These are phyloP conservation scores for Neolamprologus falcicula DNA, from an alignment of 2,113 vertebrate species.

Conservation along the genomic window DNA sequence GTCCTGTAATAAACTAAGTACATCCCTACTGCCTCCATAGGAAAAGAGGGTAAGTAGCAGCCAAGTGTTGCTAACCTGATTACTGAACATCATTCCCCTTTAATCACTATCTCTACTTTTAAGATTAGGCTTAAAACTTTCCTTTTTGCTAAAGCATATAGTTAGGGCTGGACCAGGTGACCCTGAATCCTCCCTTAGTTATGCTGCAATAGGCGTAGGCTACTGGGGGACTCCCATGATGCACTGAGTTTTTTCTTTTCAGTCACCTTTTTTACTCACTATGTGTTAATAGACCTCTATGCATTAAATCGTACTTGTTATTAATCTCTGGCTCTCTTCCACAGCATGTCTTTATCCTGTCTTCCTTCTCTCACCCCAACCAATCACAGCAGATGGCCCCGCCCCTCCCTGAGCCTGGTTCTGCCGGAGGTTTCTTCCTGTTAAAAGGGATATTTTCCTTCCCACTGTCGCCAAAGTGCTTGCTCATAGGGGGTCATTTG, in stretches of 20 bases:
- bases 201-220: background rate
- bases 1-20: background rate
- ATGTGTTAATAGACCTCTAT: fast-evolving
- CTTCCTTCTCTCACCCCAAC: fast-evolving
- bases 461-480: background rate
- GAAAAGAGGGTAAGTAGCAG: background rate
- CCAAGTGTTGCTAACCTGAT: background rate
- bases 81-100: background rate
- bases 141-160: background rate
- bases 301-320: fast-evolving
- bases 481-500: background rate
- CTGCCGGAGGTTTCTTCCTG: background rate
- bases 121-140: background rate
- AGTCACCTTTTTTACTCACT: background rate
- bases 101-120: background rate
- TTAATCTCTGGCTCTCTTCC: fast-evolving
- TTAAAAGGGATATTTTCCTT: background rate
- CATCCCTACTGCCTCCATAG: background rate
- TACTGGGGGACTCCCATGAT: fast-evolving
- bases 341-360: background rate
- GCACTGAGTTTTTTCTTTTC: background rate
- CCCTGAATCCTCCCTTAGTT: background rate
- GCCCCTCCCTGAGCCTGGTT: background rate
- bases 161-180: background rate
- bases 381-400: fast-evolving